These are phyloP conservation scores for Drosophila trapezifrons DNA, from an alignment of 1,140 invertebrate species.

Conservation along the genomic window DNA sequence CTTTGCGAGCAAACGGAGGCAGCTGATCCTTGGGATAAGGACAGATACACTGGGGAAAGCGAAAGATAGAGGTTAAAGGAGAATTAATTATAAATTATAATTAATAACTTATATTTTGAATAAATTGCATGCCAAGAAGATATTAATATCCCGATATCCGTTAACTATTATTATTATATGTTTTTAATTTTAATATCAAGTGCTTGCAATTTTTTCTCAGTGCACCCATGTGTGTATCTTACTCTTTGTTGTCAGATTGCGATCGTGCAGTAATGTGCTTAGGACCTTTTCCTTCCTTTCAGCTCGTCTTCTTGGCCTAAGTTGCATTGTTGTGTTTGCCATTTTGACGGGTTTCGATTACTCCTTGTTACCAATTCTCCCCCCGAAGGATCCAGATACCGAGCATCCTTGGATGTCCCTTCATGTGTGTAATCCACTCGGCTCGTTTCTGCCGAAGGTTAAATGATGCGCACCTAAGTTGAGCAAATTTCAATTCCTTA, in stretches of 20 bases:
- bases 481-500: slow-evolving; percentile 63
- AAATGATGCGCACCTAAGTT: slow-evolving; percentile 78
- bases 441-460: slow-evolving; percentile 71
- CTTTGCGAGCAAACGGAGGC: slow-evolving; percentile 18
- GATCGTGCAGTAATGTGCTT: slow-evolving; percentile 74
- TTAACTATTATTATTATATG: too few species aligned
- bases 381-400: slow-evolving; percentile 8
- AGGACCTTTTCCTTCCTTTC: slow-evolving; percentile 42
- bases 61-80: neutral
- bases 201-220: neutral
- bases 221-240: slow-evolving; percentile 26
- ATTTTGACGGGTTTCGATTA: slow-evolving; percentile 82
- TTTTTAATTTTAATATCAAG: neutral
- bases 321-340: slow-evolving; percentile 65
- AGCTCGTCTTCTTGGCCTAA: slow-evolving; percentile 22
- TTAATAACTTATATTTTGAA: too few species aligned
- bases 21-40: slow-evolving; percentile 57
- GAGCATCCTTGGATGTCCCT: slow-evolving; percentile 46
- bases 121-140: too few species aligned
- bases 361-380: slow-evolving; percentile 32
- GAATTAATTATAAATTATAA: neutral
- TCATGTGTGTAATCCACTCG: slow-evolving; percentile 81
- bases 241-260: slow-evolving; percentile 47
- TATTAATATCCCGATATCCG: too few species aligned
- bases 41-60: neutral